Base-by-base conservation (phyloP, 2,888 invertebrate genomes). In the Campopleginae sp. region DNA sequence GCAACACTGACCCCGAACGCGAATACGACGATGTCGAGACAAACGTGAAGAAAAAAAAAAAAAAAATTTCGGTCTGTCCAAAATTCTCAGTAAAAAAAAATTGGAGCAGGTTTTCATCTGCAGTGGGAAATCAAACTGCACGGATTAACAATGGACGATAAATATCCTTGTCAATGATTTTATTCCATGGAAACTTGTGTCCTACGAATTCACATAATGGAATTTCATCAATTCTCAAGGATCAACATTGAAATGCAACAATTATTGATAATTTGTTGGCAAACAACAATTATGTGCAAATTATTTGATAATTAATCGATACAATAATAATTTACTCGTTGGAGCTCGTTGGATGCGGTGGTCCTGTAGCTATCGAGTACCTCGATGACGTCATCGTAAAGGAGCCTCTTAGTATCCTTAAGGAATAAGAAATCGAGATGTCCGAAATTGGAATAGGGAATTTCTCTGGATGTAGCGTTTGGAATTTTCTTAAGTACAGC, bases 361-460 rank as follows among this genome's bases (percentile, higher is more conserved):
- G 76, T 27, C 17, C 61, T 86, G 80, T 88, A 78, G 23, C 61
- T 19, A 17, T 86, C 66, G 1, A 88, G 74, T 19, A 85, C 38
- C 27, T 82, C 61, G 5, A 89, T 27, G 1, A 76, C 88, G 58
- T 88, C 88, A 23, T 82, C 72, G 82, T 90, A 90, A 0, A 90
- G 80, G 0, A 87, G 31, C 8, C 44, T 81, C 74, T 84, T 86
- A 2, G 86, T 87, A 44, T 82, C 77, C 58, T 88, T 88, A 23
- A 87, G 84, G 42, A 88, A 82, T 17, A 90, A 44, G 75, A 90
- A 90, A 70, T 89, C 90, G 14, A 89, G 87, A 61, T 90, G 90
- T 44, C 88, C 87, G 68, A 90, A 90, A 44, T 88, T 86, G 44
- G 84, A 71, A 79, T 87, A 80, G 8, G 84, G 77, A 14, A 90